These are phyloP conservation scores for Crocidura indochinensis DNA, from an alignment of 2,797 vertebrate species.

Conservation along the genomic window DNA sequence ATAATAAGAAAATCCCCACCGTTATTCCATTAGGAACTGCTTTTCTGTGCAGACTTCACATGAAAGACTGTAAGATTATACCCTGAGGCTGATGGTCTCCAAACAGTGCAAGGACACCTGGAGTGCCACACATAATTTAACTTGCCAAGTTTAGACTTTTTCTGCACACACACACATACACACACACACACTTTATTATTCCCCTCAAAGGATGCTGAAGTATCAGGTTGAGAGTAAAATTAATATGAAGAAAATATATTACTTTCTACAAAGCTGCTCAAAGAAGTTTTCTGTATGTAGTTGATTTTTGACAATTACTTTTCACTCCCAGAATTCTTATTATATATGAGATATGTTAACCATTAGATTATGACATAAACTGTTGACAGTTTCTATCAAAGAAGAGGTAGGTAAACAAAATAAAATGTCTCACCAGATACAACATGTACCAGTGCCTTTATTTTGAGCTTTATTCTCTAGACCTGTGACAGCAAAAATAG, in stretches of 20 bases:
- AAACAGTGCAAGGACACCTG: slow-evolving; percentile 26
- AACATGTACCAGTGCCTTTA: neutral
- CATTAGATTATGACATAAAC: neutral
- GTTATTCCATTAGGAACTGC: slow-evolving; percentile 50
- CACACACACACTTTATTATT: slow-evolving; percentile 26
- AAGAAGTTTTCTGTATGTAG: neutral
- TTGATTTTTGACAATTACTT: neutral
- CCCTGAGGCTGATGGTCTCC: slow-evolving; percentile 15
- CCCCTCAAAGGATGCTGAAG: neutral
- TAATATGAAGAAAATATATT: slow-evolving; percentile 15
- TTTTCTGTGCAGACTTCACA: slow-evolving; percentile 29
- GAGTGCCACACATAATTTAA: slow-evolving; percentile 66
- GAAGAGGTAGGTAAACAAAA: neutral
- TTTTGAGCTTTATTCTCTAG: neutral
- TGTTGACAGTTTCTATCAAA: neutral
- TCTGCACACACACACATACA: slow-evolving; percentile 29
- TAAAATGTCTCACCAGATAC: neutral
- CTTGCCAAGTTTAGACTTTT: neutral
- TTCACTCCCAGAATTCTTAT: neutral
- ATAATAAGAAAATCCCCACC: slow-evolving; percentile 69
- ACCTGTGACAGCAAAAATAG: no score
- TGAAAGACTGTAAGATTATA: slow-evolving; percentile 63
- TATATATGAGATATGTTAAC: neutral
- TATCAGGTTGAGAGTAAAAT: neutral
- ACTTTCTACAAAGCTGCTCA: slow-evolving; percentile 18